Conservation (phyloP, 2,113 vertebrate species). For the Anarhynchus alexandrinus region DNA sequence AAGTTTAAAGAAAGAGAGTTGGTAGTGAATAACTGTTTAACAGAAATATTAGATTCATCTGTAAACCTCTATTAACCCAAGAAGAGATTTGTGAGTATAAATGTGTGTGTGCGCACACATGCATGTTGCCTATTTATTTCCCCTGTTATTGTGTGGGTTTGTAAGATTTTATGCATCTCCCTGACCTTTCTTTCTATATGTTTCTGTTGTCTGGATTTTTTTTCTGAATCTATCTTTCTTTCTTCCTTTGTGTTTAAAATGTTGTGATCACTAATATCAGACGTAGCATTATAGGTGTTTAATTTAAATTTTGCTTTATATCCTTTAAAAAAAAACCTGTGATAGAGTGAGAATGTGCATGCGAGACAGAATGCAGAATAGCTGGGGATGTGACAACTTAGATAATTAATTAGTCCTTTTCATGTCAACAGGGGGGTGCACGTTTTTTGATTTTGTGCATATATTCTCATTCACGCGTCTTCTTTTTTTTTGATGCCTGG, state of each 20-base stretch:
- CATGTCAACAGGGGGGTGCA: neutral
- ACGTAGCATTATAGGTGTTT: neutral
- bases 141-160: neutral
- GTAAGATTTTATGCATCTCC: neutral
- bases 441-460: slow-evolving; percentile 45
- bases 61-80: neutral
- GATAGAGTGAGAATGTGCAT: neutral
- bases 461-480: neutral
- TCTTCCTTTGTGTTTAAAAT: neutral
- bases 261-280: neutral
- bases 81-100: neutral
- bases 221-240: neutral
- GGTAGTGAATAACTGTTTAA: neutral
- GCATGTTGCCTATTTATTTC: neutral
- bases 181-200: neutral
- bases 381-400: slow-evolving; percentile 30
- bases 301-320: slow-evolving; percentile 35
- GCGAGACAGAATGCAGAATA: neutral
- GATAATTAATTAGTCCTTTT: slow-evolving; percentile 65
- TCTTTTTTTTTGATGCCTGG: neutral
- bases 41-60: neutral
- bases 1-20: neutral
- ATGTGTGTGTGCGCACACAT: too few relatives aligned
- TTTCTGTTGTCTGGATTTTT: neutral
- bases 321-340: neutral